phyloP scores from a whole-genome alignment of 2,113 vertebrate species.

The Elaphurus davidianus region DNA sequence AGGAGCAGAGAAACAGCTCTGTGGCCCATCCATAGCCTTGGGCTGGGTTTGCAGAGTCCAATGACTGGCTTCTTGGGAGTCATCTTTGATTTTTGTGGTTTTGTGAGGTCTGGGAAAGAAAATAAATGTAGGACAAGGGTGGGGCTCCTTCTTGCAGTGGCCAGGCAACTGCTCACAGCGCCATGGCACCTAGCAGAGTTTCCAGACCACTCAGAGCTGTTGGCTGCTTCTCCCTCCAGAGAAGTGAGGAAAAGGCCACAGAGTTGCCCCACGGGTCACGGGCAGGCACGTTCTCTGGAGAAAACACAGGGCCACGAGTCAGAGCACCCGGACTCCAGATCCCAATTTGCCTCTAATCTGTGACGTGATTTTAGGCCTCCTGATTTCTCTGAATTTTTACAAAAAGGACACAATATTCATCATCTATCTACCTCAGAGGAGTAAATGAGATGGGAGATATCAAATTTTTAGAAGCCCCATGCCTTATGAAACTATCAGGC shows the following conservation, averaged over 20 bases:
- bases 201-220: not conserved
- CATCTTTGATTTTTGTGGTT: conserved; percentile 56
- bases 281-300: not conserved
- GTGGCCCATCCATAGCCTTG: not conserved
- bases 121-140: conserved; percentile 39
- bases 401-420: not conserved
- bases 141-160: not conserved
- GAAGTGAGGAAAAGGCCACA: not conserved
- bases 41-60: not conserved
- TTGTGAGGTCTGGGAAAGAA: conserved; percentile 50
- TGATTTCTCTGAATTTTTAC: not conserved
- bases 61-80: conserved; percentile 35
- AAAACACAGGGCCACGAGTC: not conserved
- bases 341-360: too few relatives aligned
- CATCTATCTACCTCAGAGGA: not conserved
- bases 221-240: not conserved
- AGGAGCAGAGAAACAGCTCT: conserved; percentile 45
- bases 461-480: not conserved
- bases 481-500: not conserved
- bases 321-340: not conserved
- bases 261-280: not conserved
- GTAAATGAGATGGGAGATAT: not conserved
- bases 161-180: not conserved
- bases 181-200: not conserved
- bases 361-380: not conserved